phyloP scores from a whole-genome alignment of 2,888 invertebrate species.

The Apodemia hepburni region DNA sequence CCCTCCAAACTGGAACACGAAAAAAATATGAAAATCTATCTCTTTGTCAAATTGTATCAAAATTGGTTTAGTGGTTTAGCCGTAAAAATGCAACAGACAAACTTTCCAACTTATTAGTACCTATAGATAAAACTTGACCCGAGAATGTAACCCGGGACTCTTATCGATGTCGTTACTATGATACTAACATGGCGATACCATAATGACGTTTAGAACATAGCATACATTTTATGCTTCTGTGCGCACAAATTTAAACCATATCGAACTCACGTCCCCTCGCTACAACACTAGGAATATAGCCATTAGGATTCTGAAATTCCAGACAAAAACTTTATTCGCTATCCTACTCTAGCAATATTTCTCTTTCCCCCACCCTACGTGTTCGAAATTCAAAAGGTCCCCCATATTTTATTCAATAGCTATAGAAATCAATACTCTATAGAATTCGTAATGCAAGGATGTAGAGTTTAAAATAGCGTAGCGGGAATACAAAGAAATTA shows the following conservation, averaged over 20 bases:
- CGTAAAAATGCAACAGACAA: too few relatives aligned
- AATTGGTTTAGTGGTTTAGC: too few relatives aligned
- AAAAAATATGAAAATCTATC: too few relatives aligned
- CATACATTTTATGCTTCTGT: too few relatives aligned
- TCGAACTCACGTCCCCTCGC: not conserved
- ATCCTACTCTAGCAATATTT: not conserved
- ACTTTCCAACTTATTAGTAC: too few relatives aligned
- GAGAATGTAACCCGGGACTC: too few relatives aligned
- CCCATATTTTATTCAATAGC: conserved; percentile 8
- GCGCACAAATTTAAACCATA: not conserved
- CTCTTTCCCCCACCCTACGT: conserved; percentile 1
- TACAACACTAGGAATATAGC: not conserved
- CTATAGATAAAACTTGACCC: too few relatives aligned
- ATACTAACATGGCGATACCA: too few relatives aligned
- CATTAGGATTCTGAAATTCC: not conserved
- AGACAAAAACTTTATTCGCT: not conserved
- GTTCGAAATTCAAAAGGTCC: conserved; percentile 7
- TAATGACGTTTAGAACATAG: too few relatives aligned
- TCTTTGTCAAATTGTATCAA: too few relatives aligned
- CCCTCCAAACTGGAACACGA: too few relatives aligned
- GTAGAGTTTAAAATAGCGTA: conserved; percentile 4
- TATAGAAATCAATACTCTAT: conserved; percentile 18
- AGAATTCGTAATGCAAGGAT: not conserved
- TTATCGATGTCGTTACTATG: too few relatives aligned
- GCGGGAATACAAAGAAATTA: not conserved